Percentiles rank a stretch among this genome's conserved stretches.
phyloP scores from a whole-genome alignment of 2,113 vertebrate species.

The Galbula dea region DNA sequence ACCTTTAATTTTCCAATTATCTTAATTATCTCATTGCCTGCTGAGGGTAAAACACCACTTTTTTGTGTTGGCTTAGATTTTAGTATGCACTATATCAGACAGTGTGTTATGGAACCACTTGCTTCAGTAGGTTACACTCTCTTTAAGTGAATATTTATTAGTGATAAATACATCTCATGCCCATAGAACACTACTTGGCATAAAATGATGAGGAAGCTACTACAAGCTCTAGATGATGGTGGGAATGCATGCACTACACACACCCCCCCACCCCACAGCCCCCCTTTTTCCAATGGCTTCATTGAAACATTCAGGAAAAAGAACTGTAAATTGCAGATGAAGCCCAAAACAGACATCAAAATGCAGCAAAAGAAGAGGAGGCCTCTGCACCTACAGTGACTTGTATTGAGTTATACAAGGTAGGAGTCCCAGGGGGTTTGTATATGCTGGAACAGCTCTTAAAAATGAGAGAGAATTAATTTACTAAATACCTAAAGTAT shows the following conservation, averaged over 20 bases:
- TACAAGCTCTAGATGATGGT: constrained; percentile 75
- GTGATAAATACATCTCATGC: constrained; percentile 74
- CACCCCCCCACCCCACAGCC: too few relatives aligned
- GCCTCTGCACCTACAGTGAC: constrained; percentile 69
- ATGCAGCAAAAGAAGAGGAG: constrained; percentile 76
- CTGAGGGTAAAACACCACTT: background rate
- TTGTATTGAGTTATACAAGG: constrained; percentile 79
- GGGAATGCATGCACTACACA: constrained; percentile 76
- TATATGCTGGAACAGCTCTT: constrained; percentile 74
- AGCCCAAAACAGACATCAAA: constrained; percentile 71
- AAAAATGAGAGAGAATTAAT: constrained; percentile 80
- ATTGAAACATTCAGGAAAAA: constrained; percentile 75
- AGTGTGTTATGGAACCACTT: constrained; percentile 44
- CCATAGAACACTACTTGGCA: constrained; percentile 73
- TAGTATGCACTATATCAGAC: constrained; percentile 67
- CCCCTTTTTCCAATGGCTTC: constrained; percentile 74
- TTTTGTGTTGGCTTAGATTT: constrained; percentile 2
- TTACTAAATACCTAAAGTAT: constrained; percentile 95
- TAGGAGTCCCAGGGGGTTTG: constrained; percentile 65
- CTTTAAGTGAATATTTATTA: constrained; percentile 70
- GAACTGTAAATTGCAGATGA: constrained; percentile 67
- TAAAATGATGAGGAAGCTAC: constrained; percentile 79
- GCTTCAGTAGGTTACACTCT: constrained; percentile 55
- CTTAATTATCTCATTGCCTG: background rate
- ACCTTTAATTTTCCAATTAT: constrained; percentile 5